phyloP scores from a whole-genome alignment of 2,888 invertebrate genomes.

The Drosophila dives region DNA sequence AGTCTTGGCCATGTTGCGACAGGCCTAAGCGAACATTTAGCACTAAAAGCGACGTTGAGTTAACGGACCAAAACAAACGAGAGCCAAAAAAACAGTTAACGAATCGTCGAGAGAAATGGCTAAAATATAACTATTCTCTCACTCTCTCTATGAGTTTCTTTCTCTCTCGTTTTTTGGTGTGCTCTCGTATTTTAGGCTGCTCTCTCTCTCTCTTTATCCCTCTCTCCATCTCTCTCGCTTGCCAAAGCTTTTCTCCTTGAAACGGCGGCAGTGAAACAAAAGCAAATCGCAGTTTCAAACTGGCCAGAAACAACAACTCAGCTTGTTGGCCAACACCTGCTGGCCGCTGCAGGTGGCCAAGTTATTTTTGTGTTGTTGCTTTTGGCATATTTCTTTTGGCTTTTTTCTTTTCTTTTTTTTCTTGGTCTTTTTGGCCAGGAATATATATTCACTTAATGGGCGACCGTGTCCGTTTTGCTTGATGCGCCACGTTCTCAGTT shows the following conservation, averaged over 20 bases:
- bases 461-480: conserved; percentile 75
- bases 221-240: conserved; percentile 5
- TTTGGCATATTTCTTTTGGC: neutral
- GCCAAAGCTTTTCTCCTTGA: conserved; percentile 54
- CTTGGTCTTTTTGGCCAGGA: conserved; percentile 32
- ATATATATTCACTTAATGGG: conserved; percentile 78
- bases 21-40: conserved; percentile 10
- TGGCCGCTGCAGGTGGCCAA: conserved; percentile 63
- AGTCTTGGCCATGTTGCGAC: conserved; percentile 24
- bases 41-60: conserved; percentile 34
- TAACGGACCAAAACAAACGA: conserved; percentile 5
- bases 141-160: neutral
- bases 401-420: conserved; percentile 2
- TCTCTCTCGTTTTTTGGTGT: conserved; percentile 1
- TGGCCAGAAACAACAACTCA: conserved; percentile 29
- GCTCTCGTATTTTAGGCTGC: neutral
- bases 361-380: conserved; percentile 10
- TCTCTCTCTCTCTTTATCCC: conserved; percentile 11
- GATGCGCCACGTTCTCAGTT: conserved; percentile 73
- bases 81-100: neutral
- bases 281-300: conserved; percentile 25
- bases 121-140: neutral
- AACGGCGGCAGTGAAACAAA: conserved; percentile 60
- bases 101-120: conserved; percentile 1
- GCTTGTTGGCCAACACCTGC: conserved; percentile 44